phyloP scores from a whole-genome alignment of 2,113 vertebrate genomes.

The Leucoraja erinaceus region DNA sequence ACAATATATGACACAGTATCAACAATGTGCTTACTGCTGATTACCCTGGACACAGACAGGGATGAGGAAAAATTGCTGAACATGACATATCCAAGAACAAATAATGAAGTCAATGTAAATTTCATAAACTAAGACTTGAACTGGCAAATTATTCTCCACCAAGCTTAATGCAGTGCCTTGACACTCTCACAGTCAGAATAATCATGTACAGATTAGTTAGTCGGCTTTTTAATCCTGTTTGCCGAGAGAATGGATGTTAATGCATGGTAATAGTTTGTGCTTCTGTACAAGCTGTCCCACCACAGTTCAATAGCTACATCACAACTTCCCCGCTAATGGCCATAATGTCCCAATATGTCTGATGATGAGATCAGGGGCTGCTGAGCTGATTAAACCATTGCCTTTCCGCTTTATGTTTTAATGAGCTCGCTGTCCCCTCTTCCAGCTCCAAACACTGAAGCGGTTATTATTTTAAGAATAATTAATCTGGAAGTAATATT shows the following conservation, averaged over 20 bases:
- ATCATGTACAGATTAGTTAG: slow-evolving; percentile 1
- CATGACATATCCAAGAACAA: too few species aligned
- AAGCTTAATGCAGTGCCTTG: not conserved
- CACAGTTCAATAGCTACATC: slow-evolving; percentile 27
- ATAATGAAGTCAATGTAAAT: slow-evolving; percentile 11
- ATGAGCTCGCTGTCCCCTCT: slow-evolving; percentile 25
- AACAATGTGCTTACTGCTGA: too few species aligned
- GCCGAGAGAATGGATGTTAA: slow-evolving; percentile 22
- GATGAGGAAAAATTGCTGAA: not conserved
- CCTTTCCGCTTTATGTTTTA: not conserved
- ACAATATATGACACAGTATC: too few species aligned
- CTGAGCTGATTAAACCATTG: not conserved
- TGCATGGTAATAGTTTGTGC: not conserved
- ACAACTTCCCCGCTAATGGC: slow-evolving; percentile 8
- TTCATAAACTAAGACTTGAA: not conserved
- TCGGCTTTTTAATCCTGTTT: slow-evolving; percentile 28
- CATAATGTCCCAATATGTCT: not conserved
- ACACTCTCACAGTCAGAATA: not conserved
- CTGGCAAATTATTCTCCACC: slow-evolving; percentile 13
- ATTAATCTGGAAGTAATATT: slow-evolving; percentile 20
- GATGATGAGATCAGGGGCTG: not conserved
- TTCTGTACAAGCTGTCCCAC: not conserved
- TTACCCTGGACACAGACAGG: too few species aligned
- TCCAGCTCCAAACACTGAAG: not conserved
- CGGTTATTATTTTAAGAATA: slow-evolving; percentile 19